Percentiles rank a stretch among this genome's conserved stretches.
Evolutionary conservation across 2,888 invertebrate species (phyloP).

Genomic region (Eumerus sabulonum): DNA sequence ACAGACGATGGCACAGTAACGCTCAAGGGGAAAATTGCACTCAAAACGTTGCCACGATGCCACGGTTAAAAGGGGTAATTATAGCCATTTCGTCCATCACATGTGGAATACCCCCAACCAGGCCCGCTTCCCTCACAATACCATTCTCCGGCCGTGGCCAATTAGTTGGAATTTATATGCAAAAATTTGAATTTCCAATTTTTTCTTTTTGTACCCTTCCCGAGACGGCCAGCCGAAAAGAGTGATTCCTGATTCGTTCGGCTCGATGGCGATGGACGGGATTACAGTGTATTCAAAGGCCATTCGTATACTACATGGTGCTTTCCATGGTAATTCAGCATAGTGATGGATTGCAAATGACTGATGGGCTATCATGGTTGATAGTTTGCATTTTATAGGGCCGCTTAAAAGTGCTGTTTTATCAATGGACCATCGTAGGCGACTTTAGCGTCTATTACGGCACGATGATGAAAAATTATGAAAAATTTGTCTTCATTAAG

Average conservation of each 20-base stretch:
- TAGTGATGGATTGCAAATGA: too few relatives aligned
- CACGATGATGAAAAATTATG: too few relatives aligned
- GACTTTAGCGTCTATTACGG: too few relatives aligned
- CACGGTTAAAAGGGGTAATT: constrained; percentile 65
- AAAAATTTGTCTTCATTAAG: too few relatives aligned
- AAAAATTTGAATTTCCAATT: constrained; percentile 67
- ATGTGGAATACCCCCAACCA: constrained; percentile 47
- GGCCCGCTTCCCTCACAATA: constrained; percentile 37
- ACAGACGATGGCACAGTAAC: neutral
- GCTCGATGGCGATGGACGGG: constrained; percentile 41
- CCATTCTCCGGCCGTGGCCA: constrained; percentile 47
- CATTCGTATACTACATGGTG: constrained; percentile 4
- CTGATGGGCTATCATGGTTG: too few relatives aligned
- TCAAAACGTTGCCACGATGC: constrained; percentile 37
- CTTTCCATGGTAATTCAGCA: constrained; percentile 37
- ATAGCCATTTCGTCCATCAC: constrained; percentile 58
- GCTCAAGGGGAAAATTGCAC: constrained; percentile 40
- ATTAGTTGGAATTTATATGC: constrained; percentile 66
- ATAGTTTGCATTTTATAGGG: too few relatives aligned
- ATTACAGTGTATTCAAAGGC: constrained; percentile 21
- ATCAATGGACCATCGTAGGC: too few relatives aligned
- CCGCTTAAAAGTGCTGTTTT: too few relatives aligned
- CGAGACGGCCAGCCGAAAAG: constrained; percentile 51
- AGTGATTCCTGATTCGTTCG: constrained; percentile 40
- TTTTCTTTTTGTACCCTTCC: neutral